These are phyloP conservation scores for Plectus sambesii DNA, from an alignment of 1,140 invertebrate species.

Conservation along the genomic window DNA sequence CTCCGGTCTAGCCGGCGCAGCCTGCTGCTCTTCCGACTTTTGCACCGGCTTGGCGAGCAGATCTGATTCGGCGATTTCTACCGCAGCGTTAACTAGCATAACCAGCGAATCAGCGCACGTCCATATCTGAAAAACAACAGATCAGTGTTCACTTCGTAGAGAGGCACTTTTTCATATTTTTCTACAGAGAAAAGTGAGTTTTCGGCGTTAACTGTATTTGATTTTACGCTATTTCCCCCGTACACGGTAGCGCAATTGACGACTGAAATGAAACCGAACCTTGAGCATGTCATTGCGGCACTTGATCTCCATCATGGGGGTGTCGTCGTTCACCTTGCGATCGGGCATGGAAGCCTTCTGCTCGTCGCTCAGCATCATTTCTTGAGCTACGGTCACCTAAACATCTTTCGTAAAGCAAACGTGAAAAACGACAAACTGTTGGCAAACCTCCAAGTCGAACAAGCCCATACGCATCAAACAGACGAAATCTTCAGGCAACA, in stretches of 20 bases:
- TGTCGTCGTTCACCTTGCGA: too few species aligned
- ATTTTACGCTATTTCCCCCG: too few species aligned
- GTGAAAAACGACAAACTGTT: slow-evolving; percentile 2
- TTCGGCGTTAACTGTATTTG: too few species aligned
- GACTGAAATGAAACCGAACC: slow-evolving; percentile 8
- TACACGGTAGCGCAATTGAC: too few species aligned
- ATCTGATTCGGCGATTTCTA: slow-evolving; percentile 12
- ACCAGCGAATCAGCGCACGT: slow-evolving; percentile 21
- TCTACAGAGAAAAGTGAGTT: too few species aligned
- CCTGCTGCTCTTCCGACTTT: slow-evolving; percentile 3
- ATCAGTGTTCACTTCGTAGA: not conserved
- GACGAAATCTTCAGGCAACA: slow-evolving; percentile 11
- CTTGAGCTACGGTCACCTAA: too few species aligned
- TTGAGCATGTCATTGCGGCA: slow-evolving; percentile 21
- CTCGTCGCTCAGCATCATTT: too few species aligned
- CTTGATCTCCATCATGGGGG: slow-evolving; percentile 14
- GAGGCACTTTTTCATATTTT: too few species aligned
- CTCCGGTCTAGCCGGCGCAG: too few species aligned
- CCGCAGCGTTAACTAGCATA: slow-evolving; percentile 14
- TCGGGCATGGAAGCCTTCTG: slow-evolving; percentile 6
- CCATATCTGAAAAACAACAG: slow-evolving; percentile 19
- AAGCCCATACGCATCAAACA: slow-evolving; percentile 10
- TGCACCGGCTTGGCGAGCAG: slow-evolving; percentile 2
- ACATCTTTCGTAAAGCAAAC: too few species aligned
- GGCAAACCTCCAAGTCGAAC: slow-evolving; percentile 12